A percentile compares a stretch with the other conserved stretches of the same genome.
These are phyloP conservation scores for Heteropelma amictum DNA, from an alignment of 2,888 invertebrate species.

Conservation along the genomic window DNA sequence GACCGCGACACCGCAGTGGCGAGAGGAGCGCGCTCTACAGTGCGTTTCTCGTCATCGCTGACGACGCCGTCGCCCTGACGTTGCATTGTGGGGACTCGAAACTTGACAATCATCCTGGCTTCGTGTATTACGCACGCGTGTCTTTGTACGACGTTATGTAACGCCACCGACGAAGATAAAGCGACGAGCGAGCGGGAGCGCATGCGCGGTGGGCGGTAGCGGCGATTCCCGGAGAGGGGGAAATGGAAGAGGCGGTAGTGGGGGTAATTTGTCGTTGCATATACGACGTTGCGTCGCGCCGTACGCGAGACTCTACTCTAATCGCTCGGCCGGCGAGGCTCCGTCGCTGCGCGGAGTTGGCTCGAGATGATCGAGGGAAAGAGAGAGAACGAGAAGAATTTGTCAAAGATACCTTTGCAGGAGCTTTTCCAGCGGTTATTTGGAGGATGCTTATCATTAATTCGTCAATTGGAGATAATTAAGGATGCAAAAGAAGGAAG, in stretches of 20 bases:
- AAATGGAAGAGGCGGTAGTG: background rate
- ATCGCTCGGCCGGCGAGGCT: too few relatives aligned
- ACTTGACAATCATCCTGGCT: background rate
- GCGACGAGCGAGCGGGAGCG: background rate
- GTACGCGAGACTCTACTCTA: too few relatives aligned
- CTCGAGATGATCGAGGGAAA: too few relatives aligned
- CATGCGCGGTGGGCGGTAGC: background rate
- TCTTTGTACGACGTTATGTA: constrained; percentile 26
- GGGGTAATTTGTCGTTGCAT: too few relatives aligned
- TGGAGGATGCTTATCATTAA: too few relatives aligned
- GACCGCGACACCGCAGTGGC: constrained; percentile 1
- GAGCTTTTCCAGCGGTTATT: too few relatives aligned
- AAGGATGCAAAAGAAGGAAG: too few relatives aligned
- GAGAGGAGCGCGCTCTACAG: constrained; percentile 1
- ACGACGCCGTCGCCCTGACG: background rate
- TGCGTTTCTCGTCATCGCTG: background rate
- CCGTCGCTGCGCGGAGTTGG: too few relatives aligned
- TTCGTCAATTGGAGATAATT: too few relatives aligned
- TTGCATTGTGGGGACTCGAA: background rate
- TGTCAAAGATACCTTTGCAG: too few relatives aligned
- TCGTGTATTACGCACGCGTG: background rate
- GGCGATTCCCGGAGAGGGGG: background rate
- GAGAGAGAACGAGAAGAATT: too few relatives aligned
- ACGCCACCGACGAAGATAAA: constrained; percentile 4
- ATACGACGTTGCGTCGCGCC: too few relatives aligned